phyloP scores from a whole-genome alignment of 2,888 invertebrate species.

The Drosophila subquinaria region DNA sequence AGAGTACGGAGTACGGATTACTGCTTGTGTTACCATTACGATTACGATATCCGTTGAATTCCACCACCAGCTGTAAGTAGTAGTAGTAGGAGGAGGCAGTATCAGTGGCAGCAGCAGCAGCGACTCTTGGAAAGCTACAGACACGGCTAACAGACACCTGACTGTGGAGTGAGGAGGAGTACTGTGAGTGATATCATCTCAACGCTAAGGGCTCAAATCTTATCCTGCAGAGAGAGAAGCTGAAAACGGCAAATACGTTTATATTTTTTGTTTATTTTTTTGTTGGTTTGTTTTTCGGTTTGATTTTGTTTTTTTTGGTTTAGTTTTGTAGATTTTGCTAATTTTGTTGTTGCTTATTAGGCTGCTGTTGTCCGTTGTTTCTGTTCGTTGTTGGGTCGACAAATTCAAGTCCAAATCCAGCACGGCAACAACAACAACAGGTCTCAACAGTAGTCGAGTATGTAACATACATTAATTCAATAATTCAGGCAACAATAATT shows the following conservation, averaged over 20 bases:
- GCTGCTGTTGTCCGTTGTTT: conserved; percentile 60
- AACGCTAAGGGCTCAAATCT: conserved; percentile 74
- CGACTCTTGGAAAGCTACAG: conserved; percentile 62
- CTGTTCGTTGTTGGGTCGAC: conserved; percentile 62
- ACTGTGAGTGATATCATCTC: conserved; percentile 63
- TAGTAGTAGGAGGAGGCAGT: conserved; percentile 63
- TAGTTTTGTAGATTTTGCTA: conserved; percentile 35
- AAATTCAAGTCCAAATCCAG: conserved; percentile 47
- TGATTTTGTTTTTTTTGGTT: conserved; percentile 25
- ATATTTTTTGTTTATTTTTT: conserved; percentile 58
- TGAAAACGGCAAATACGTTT: conserved; percentile 85
- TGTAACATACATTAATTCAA: conserved; percentile 44
- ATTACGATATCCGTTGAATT: conserved; percentile 58
- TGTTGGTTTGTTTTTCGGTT: conserved; percentile 15
- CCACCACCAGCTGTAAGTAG: conserved; percentile 69
- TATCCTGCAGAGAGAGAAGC: conserved; percentile 85
- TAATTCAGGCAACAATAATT: conserved; percentile 32
- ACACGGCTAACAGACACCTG: conserved; percentile 58
- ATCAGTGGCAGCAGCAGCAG: conserved; percentile 43
- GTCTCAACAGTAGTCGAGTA: conserved; percentile 67
- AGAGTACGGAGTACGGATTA: conserved; percentile 45
- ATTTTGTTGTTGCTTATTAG: conserved; percentile 48
- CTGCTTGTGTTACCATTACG: conserved; percentile 74
- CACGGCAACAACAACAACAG: conserved; percentile 70
- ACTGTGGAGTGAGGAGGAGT: conserved; percentile 50